Evolutionary conservation across 1,140 invertebrate genomes (phyloP), one percentile per base, ranked within the genome.

Genomic region (Alviniconcha marisindica): DNA sequence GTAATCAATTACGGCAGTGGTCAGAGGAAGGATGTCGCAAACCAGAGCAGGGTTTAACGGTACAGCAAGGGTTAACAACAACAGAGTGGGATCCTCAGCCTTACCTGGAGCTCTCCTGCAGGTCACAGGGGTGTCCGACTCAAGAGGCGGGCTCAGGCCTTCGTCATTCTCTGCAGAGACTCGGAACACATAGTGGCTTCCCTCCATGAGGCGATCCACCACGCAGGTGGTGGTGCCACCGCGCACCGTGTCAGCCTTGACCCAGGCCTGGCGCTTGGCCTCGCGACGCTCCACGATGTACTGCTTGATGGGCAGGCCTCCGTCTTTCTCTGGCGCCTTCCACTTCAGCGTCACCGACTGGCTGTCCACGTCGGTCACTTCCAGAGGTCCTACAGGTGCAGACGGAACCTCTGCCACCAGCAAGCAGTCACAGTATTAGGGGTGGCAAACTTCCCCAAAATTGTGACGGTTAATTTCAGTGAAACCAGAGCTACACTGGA

Each of bases 261-360:
- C 84, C 89, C 90, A 93, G 24, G 87, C 83, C n/a, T 89, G 83
- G 60, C 91, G 89, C 81, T 89, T 90, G 21, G 83, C 87, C 71
- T 93, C 92, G 36, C 97, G 96, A 93, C 98, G 96, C 93, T 99
- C 96, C 83, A 99, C 94, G 79, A 98, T 95, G 91, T 99, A 99
- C 14, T 97, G 97, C 91, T 97, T 97, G 86, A 99, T 97, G 89
- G 98, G 97, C n/a, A 97, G 95, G 71, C 98, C 99, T 82, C 98
- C 98, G 92, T 99, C 98, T 90, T 95, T 96, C 84, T 96, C 95
- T 24, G 98, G 98, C 89, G 93, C 97, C 95, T 90, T 95, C 99
- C 99, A 99, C 0, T 97, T 97, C 1, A 99, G 91, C 0, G 97
- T 98, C 14, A 99, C 98, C 81, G 97, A 98, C 89, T 98, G 97